Evolutionary conservation across 2,888 invertebrate species (phyloP).

Genomic region (Meliscaeva auricollis): DNA sequence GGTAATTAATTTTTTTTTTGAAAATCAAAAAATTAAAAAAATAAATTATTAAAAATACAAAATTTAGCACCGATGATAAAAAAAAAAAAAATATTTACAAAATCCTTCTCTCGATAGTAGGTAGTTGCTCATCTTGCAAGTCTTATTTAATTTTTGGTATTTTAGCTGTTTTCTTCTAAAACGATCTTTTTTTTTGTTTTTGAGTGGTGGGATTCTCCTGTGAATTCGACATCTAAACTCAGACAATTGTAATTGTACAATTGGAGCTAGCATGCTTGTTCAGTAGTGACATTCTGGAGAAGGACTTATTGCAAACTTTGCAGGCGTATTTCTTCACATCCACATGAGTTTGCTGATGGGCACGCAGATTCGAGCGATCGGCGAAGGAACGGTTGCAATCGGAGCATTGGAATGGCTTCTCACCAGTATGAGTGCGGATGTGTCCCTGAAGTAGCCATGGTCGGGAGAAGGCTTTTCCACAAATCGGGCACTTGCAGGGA

Average conservation of each 20-base stretch:
- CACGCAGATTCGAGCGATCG: constrained; percentile 83
- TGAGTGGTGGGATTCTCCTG: no score
- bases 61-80: constrained; percentile 56
- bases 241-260: constrained; percentile 82
- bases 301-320: constrained; percentile 82
- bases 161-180: constrained; percentile 49
- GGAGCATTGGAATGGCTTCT: constrained; percentile 83
- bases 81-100: not conserved
- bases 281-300: constrained; percentile 83
- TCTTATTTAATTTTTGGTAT: constrained; percentile 60
- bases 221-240: constrained; percentile 68
- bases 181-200: not conserved
- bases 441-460: constrained; percentile 83
- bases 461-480: constrained; percentile 83
- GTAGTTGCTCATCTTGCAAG: not conserved
- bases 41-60: constrained; percentile 33
- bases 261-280: constrained; percentile 83
- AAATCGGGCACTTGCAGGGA: constrained; percentile 83
- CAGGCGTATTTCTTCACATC: constrained; percentile 83
- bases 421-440: constrained; percentile 83
- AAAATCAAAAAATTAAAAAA: constrained; percentile 25
- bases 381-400: constrained; percentile 83
- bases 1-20: not conserved
- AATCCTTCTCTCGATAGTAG: constrained; percentile 1
- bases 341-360: constrained; percentile 83